Conservation (phyloP, 2,113 vertebrate species). For the Cnemophilus loriae region DNA sequence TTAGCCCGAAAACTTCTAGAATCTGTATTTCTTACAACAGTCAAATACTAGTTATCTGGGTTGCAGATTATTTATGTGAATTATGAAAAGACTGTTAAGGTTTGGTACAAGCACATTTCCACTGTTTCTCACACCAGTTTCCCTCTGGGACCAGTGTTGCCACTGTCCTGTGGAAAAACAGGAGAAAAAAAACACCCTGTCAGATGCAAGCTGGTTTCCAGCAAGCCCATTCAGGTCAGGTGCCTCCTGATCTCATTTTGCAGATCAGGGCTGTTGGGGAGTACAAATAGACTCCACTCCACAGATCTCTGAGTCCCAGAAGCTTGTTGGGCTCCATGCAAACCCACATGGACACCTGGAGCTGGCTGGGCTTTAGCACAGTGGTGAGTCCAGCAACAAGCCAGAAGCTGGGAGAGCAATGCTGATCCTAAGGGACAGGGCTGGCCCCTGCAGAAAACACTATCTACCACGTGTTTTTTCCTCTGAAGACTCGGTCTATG, state of each 20-base stretch:
- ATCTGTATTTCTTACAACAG: neutral
- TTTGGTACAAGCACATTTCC: neutral
- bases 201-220: neutral
- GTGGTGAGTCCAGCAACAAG: neutral
- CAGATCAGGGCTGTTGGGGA: neutral
- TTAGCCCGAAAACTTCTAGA: neutral
- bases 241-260: neutral
- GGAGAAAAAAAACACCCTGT: neutral
- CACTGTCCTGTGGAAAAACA: neutral
- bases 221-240: neutral
- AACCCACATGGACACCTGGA: neutral
- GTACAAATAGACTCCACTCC: accelerated
- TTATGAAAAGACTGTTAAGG: neutral
- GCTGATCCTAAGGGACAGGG: neutral
- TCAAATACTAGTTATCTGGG: neutral
- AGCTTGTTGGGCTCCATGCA: neutral
- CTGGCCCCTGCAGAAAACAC: neutral
- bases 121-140: neutral
- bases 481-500: neutral
- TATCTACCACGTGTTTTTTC: accelerated
- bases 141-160: neutral
- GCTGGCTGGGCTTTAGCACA: neutral
- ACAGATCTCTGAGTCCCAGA: neutral
- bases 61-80: neutral
- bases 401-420: neutral